phyloP scores from a whole-genome alignment of 2,888 invertebrate genomes.

The Leptodirus hochenwartii region DNA sequence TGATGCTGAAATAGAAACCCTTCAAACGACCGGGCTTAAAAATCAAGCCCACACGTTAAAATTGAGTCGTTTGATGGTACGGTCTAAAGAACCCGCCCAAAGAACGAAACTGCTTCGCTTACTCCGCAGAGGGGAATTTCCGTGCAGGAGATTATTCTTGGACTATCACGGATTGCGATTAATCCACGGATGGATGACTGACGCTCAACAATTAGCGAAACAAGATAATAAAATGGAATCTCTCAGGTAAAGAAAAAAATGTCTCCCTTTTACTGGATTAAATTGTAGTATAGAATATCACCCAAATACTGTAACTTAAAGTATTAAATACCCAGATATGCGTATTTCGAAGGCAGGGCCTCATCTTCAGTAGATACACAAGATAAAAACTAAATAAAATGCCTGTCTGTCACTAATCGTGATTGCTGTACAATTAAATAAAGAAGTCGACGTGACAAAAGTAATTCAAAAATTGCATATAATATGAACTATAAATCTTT shows the following conservation, averaged over 20 bases:
- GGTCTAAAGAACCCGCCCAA: conserved; percentile 67
- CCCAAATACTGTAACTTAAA: too few relatives aligned
- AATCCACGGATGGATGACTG: conserved; percentile 85
- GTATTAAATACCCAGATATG: too few relatives aligned
- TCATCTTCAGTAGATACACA: too few relatives aligned
- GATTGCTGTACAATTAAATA: too few relatives aligned
- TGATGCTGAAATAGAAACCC: conserved; percentile 74
- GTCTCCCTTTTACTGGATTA: too few relatives aligned
- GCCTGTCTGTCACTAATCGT: neutral
- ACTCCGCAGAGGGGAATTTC: conserved; percentile 60
- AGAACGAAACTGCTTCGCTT: conserved; percentile 59
- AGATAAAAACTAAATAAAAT: too few relatives aligned
- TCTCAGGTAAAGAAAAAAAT: conserved; percentile 16
- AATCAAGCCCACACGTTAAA: conserved; percentile 81
- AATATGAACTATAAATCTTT: too few relatives aligned
- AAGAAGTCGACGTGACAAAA: too few relatives aligned
- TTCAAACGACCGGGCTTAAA: conserved; percentile 62
- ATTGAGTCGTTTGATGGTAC: conserved; percentile 79
- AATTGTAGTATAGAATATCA: too few relatives aligned
- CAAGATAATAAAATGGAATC: conserved; percentile 21
- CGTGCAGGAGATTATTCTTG: conserved; percentile 71
- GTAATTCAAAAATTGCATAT: too few relatives aligned
- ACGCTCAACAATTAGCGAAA: conserved; percentile 32
- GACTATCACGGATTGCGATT: conserved; percentile 85
- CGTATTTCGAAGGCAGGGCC: too few relatives aligned